Evolutionary conservation across 2,888 invertebrate species (phyloP).

Genomic region (Plemyria rubiginata): DNA sequence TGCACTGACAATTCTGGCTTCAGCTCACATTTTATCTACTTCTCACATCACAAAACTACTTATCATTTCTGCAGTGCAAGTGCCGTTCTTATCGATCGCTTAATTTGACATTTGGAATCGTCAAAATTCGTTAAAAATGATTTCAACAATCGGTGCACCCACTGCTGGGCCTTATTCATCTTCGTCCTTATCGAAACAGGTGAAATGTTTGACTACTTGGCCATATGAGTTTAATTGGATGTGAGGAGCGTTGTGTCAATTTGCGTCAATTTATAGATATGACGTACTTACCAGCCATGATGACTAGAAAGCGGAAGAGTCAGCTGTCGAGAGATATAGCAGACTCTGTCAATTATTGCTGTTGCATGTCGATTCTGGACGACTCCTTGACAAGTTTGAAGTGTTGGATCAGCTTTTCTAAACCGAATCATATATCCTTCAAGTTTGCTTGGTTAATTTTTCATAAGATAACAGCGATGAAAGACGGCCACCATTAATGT

Average conservation of each 20-base stretch:
- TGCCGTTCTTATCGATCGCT: no score
- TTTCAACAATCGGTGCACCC: no score
- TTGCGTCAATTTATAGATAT: constrained; percentile 21
- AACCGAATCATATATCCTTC: no score
- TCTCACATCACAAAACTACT: not conserved
- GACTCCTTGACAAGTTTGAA: constrained; percentile 1
- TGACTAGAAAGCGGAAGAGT: constrained; percentile 37
- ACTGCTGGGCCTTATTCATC: not conserved
- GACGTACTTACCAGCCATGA: not conserved
- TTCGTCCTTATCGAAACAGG: not conserved
- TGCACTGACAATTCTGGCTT: no score
- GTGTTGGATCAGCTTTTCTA: not conserved
- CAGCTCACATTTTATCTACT: no score
- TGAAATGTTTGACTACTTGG: constrained; percentile 23
- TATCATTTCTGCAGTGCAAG: no score
- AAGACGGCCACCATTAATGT: no score
- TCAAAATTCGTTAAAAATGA: no score
- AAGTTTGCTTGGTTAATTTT: no score
- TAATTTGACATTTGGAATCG: no score
- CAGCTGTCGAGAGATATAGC: constrained; percentile 7
- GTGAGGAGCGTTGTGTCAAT: constrained; percentile 31
- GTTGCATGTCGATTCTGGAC: constrained; percentile 13
- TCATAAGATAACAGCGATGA: no score
- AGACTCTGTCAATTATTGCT: constrained; percentile 11
- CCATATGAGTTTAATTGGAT: constrained; percentile 28